These are phyloP conservation scores for Abscondita cerata DNA, from an alignment of 2,888 invertebrate species.

Conservation along the genomic window DNA sequence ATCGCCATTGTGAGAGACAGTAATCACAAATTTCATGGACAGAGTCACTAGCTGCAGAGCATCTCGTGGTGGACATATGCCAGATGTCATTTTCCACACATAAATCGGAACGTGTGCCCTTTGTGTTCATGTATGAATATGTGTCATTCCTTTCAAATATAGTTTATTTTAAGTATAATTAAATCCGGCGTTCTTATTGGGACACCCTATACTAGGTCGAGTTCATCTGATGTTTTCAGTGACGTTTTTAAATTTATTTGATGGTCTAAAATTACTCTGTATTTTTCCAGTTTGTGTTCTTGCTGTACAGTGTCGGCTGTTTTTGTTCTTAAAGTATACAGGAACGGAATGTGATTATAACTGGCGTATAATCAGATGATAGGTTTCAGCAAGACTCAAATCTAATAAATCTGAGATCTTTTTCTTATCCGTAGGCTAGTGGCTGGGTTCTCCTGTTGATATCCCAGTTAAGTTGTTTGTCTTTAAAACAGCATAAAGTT, in stretches of 20 bases:
- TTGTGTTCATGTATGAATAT: no score
- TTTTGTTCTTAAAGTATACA: constrained; percentile 11
- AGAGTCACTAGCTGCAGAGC: no score
- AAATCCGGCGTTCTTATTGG: no score
- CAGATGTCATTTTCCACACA: no score
- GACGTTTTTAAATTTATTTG: not conserved
- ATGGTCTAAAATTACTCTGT: constrained; percentile 1
- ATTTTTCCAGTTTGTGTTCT: constrained; percentile 1
- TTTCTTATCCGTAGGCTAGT: constrained; percentile 7
- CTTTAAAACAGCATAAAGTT: constrained; percentile 8
- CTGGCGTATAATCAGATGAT: not conserved
- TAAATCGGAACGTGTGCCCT: no score
- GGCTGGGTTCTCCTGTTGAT: not conserved
- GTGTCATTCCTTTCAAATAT: no score
- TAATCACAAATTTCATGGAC: no score
- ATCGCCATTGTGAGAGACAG: no score
- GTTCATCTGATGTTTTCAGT: not conserved
- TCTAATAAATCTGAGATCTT: constrained; percentile 13
- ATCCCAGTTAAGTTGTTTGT: not conserved
- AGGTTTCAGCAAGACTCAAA: constrained; percentile 9
- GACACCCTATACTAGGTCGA: no score
- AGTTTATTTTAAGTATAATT: no score
- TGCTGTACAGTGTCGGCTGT: constrained; percentile 6
- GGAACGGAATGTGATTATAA: constrained; percentile 1
- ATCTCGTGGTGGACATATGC: no score